phyloP scores from a whole-genome alignment of 2,888 invertebrate genomes.

The Parapristionchus giblindavisi region DNA sequence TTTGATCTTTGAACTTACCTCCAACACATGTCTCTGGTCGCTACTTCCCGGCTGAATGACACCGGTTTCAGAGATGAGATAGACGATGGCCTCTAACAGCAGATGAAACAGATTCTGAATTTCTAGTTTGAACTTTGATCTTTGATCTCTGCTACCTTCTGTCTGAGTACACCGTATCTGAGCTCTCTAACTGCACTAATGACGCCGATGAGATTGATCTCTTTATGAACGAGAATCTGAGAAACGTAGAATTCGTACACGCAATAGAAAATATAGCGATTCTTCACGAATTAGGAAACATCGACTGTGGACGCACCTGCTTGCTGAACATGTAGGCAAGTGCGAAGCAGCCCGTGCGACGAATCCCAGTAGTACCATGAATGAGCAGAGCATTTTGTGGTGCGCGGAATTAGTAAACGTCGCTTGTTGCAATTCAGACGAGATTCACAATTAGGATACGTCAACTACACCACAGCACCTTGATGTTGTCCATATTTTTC shows the following conservation, averaged over 20 bases:
- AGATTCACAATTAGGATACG: too few species aligned
- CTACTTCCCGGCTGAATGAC: slow-evolving; percentile 9
- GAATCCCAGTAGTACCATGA: not conserved
- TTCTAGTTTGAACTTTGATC: too few species aligned
- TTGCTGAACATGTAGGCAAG: slow-evolving; percentile 19
- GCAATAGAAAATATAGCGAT: not conserved
- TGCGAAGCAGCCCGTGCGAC: not conserved
- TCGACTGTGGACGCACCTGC: not conserved
- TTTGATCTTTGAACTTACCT: too few species aligned
- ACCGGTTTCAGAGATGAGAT: slow-evolving; percentile 19
- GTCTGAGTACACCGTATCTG: not conserved
- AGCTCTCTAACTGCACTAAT: not conserved
- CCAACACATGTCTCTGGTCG: not conserved
- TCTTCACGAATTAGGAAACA: not conserved
- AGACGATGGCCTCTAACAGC: slow-evolving; percentile 10
- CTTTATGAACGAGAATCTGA: not conserved
- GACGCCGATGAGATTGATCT: not conserved
- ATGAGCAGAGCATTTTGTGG: not conserved
- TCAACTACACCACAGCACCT: slow-evolving; percentile 1
- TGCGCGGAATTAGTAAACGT: not conserved
- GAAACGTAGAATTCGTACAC: too few species aligned
- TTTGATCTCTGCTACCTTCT: not conserved
- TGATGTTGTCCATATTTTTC: slow-evolving; percentile 8
- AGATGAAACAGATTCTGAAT: slow-evolving; percentile 10
- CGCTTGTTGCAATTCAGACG: too few species aligned